Evolutionary conservation across 2,797 vertebrate species (phyloP), one percentile per base, ranked within the genome.

Genomic region (Ptychobarbus kaznakovi): DNA sequence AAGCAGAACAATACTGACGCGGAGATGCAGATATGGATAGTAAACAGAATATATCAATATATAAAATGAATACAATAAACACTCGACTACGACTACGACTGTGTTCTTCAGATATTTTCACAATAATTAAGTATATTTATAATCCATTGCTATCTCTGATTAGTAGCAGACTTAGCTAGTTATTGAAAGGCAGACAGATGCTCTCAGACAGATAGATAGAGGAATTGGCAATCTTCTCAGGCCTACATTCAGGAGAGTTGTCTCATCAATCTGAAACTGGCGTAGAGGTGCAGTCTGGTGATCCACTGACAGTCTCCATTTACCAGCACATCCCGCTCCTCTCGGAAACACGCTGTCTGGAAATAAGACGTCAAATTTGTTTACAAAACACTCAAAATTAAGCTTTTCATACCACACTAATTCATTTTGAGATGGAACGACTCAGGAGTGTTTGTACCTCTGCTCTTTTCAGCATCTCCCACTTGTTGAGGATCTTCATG

Each of bases 401-500:
- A 3, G 11, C 25, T 38, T 40, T 53, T 32, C 58, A 46, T 32
- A 46, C 2, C 9, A 66, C 6, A 65, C 9, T 0, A 63, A 46
- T 3, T 65, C 38, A 46, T 63, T 63, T 44, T 32, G 77, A 28
- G 8, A 44, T 11, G 53, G 2, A 46, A 82, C 25, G 12, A 42
- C 42, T 32, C 6, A 18, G 25, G 16, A 13, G 46, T 46, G 25
- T 61, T 61, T 32, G 38, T 81, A 99, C 98, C 97, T 99, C 98
- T 2, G 98, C 98, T 96, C 98, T 95, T 93, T 99, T 99, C 91
- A 99, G 95, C 98, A 99, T 99, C 94, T 99, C 98, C 98, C 98
- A 99, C 91, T 99, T 99, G 94, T 99, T 99, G 89, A 99, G 95
- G 90, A 99, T 99, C 95, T 99, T 99, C 98, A 99, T 99, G 82